These are phyloP conservation scores for Crotophaga sulcirostris DNA, from an alignment of 2,113 vertebrate genomes.

Conservation along the genomic window DNA sequence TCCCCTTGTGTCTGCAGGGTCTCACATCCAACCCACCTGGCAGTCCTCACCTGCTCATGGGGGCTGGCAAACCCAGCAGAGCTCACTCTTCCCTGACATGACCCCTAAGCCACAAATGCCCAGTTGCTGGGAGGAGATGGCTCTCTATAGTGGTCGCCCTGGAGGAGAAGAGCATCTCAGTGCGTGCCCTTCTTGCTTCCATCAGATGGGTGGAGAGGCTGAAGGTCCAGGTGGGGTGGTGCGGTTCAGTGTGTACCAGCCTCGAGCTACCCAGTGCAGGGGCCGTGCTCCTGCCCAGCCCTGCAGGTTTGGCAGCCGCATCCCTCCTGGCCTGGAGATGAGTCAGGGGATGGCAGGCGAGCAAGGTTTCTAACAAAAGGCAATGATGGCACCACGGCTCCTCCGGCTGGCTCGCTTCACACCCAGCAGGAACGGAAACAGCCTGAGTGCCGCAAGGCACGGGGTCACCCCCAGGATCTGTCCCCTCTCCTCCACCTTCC, in stretches of 20 bases:
- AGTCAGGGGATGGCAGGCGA: not conserved
- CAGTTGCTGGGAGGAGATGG: not conserved
- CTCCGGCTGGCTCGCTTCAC: not conserved
- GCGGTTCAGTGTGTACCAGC: accelerated
- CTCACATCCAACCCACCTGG: not conserved
- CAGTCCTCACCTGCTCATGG: not conserved
- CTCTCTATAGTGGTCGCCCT: not conserved
- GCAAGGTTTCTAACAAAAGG: not conserved
- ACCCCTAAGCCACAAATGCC: not conserved
- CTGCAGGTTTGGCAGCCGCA: not conserved
- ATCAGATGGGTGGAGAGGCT: accelerated
- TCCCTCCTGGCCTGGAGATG: not conserved
- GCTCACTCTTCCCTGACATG: not conserved
- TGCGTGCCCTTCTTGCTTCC: not conserved
- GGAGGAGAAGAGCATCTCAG: not conserved
- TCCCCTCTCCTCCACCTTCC: not conserved
- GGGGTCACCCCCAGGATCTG: not conserved
- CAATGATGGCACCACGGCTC: not conserved
- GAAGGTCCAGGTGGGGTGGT: not conserved
- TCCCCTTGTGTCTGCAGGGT: not conserved
- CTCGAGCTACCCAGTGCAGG: not conserved
- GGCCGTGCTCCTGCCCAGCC: not conserved
- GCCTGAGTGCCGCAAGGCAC: not conserved
- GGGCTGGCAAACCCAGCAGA: not conserved
- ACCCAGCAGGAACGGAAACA: not conserved